phyloP scores from a whole-genome alignment of 2,113 vertebrate species.

The Shinisaurus crocodilurus region DNA sequence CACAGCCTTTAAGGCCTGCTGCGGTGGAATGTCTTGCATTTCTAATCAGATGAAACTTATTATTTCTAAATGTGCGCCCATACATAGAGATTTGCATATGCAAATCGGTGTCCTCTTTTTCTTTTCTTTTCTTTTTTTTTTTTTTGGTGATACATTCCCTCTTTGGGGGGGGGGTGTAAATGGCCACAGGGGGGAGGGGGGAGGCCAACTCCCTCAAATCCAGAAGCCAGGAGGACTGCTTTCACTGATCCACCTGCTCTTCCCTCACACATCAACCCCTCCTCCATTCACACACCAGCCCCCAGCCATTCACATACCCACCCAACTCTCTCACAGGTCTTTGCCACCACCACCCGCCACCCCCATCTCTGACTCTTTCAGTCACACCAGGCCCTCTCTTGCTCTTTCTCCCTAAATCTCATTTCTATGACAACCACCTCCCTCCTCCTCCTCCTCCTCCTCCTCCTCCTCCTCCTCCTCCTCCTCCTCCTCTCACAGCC shows the following conservation, averaged over 20 bases:
- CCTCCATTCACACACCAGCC: not conserved
- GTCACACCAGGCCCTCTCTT: conserved; percentile 40
- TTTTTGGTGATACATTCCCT: no score
- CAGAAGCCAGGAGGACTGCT: not conserved
- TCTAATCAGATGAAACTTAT: no score
- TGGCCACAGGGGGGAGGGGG: not conserved
- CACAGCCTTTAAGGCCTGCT: no score
- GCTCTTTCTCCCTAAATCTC: conserved; percentile 40
- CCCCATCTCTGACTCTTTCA: conserved; percentile 35
- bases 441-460: conserved; percentile 24
- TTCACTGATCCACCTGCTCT: not conserved
- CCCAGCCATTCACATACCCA: not conserved
- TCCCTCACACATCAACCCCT: not conserved
- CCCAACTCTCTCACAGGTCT: not conserved
- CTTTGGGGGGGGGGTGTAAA: no score
- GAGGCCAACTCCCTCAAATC: not conserved
- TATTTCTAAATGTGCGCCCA: no score
- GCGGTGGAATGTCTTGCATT: no score
- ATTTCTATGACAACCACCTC: conserved; percentile 63
- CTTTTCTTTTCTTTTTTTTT: no score
- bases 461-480: not conserved
- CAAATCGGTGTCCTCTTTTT: no score
- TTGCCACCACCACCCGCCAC: not conserved
- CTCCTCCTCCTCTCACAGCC: not conserved
- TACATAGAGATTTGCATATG: no score